Conservation (phyloP, 2,797 vertebrate genomes). For the Echeneis naucrates region DNA sequence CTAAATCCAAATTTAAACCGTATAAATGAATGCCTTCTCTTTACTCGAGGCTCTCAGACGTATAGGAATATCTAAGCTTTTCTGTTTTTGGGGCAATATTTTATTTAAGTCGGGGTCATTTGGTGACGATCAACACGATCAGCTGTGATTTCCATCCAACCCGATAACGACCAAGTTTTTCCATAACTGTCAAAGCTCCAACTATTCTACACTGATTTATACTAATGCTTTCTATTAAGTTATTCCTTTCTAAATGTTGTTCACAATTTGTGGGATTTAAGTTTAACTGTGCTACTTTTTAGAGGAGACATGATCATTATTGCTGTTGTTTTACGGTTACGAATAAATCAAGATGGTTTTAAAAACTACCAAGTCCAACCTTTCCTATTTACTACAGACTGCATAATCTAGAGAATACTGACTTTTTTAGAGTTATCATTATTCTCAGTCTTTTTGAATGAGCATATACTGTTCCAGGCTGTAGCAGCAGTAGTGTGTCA, state of each 20-base stretch:
- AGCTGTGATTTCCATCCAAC: slow-evolving; percentile 9
- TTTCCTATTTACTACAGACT: background rate
- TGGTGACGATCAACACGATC: slow-evolving; percentile 1
- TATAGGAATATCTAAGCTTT: background rate
- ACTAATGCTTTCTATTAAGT: slow-evolving; percentile 36
- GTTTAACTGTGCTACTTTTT: slow-evolving; percentile 17
- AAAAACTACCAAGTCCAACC: background rate
- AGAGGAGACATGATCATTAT: background rate
- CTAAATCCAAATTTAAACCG: background rate
- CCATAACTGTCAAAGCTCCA: slow-evolving; percentile 7
- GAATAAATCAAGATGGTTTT: slow-evolving; percentile 71
- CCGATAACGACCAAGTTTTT: slow-evolving; percentile 12
- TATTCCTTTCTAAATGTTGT: slow-evolving; percentile 33
- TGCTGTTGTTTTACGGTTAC: slow-evolving; percentile 46
- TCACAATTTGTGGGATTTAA: slow-evolving; percentile 12
- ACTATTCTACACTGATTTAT: slow-evolving; percentile 36
- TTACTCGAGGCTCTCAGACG: slow-evolving; percentile 23
- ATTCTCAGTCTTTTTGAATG: no score
- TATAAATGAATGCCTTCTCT: background rate
- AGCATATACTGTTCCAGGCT: no score
- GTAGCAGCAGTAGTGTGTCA: no score
- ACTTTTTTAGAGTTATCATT: no score
- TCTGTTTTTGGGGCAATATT: background rate
- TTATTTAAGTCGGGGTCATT: background rate
- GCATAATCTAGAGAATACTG: no score